Evolutionary conservation across 2,888 invertebrate species (phyloP).

Genomic region (Drosophila cyrtoloma): DNA sequence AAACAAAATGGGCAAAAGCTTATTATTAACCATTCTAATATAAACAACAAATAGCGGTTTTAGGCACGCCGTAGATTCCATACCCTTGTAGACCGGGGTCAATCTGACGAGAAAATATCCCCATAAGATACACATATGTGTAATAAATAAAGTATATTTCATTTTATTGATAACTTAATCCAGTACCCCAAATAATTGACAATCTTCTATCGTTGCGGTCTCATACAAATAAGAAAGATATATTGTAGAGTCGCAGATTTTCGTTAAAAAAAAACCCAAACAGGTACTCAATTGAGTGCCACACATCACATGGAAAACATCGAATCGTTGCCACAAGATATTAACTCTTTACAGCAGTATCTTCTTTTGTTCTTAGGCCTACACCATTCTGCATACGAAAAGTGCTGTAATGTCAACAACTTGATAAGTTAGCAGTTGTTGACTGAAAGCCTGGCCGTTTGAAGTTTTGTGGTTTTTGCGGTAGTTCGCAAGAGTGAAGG

Average conservation of each 20-base stretch:
- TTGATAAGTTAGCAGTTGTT: conserved; percentile 56
- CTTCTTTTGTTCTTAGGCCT: not conserved
- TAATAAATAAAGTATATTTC: not conserved
- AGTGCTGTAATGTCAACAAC: conserved; percentile 28
- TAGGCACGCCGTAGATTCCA: not conserved
- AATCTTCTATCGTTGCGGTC: not conserved
- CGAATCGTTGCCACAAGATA: not conserved
- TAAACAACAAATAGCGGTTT: not conserved
- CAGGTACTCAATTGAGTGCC: not conserved
- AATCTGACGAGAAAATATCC: not conserved
- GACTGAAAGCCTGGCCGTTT: conserved; percentile 60
- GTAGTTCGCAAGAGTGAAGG: conserved; percentile 23
- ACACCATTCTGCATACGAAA: conserved; percentile 1
- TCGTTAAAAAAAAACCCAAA: not conserved
- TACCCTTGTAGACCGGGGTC: not conserved
- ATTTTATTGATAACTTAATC: not conserved
- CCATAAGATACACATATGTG: not conserved
- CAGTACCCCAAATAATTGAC: not conserved
- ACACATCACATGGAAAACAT: not conserved
- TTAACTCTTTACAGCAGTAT: not conserved
- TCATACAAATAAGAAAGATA: not conserved
- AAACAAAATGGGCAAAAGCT: not conserved
- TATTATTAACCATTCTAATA: not conserved
- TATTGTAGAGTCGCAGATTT: not conserved
- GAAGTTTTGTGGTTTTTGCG: conserved; percentile 65